phyloP scores from a whole-genome alignment of 23 tunicate genomes.

The Oikopleura dioica region DNA sequence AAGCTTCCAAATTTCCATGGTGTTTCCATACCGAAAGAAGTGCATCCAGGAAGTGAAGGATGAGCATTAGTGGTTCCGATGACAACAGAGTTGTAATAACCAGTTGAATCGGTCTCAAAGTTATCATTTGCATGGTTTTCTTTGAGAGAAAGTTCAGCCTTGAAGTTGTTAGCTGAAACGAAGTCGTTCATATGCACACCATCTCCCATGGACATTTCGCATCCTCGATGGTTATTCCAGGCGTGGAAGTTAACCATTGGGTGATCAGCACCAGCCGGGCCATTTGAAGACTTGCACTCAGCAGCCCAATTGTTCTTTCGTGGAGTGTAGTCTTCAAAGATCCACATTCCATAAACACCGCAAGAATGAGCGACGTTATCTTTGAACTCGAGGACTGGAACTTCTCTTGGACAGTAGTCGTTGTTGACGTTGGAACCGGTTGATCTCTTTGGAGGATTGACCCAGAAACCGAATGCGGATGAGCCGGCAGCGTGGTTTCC shows the following conservation, averaged over 20 bases:
- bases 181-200: neutral
- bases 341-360: conserved; percentile 95
- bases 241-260: neutral
- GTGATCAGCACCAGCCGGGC: conserved; percentile 1
- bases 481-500: conserved; percentile 76
- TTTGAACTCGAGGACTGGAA: conserved; percentile 32
- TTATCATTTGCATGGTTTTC: neutral
- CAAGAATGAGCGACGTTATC: conserved; percentile 79
- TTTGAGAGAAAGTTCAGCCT: neutral
- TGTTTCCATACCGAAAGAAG: neutral
- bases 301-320: neutral
- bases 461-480: conserved; percentile 90
- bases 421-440: conserved; percentile 55
- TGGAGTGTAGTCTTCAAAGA: conserved; percentile 23
- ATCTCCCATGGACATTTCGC: neutral
- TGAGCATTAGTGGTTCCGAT: neutral
- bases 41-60: neutral
- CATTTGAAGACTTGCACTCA: too few species aligned
- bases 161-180: neutral
- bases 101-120: neutral
- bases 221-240: neutral
- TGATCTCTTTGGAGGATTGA: conserved; percentile 57
- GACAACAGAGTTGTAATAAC: neutral
- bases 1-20: conserved; percentile 3
- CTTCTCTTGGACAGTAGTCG: conserved; percentile 34